Evolutionary conservation across 35 echinoderm and acorn worm genomes (phyloP).

Genomic region (Ophioderma brevispina): DNA sequence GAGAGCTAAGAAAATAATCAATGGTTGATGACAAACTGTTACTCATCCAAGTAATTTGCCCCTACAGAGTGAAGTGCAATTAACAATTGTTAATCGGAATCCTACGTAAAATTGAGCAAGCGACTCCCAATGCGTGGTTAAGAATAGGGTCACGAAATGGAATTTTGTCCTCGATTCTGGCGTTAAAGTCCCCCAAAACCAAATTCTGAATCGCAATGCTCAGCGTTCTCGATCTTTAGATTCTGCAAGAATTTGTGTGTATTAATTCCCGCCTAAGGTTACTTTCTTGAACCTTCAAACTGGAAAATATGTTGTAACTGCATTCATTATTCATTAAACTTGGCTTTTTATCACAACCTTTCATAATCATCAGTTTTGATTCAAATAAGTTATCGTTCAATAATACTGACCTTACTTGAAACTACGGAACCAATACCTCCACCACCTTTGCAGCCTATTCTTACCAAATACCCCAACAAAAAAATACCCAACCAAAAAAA

Average conservation of each 20-base stretch:
- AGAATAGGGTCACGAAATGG: neutral
- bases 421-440: neutral
- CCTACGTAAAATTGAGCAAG: neutral
- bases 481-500: neutral
- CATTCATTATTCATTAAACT: no score
- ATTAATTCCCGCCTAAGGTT: neutral
- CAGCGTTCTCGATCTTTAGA: neutral
- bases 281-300: neutral
- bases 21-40: neutral
- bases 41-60: neutral
- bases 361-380: neutral
- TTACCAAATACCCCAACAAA: neutral
- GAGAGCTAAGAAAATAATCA: conserved; percentile 18
- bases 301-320: conserved; percentile 16
- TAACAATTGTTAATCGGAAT: neutral
- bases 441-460: neutral
- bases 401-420: conserved; percentile 1
- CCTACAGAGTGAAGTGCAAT: neutral
- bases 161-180: neutral
- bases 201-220: neutral
- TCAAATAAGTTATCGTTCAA: conserved; percentile 21
- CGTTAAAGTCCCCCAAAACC: conserved; percentile 31
- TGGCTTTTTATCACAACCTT: neutral
- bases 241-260: conserved; percentile 21
- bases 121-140: neutral